Base-by-base conservation (phyloP, 1,140 invertebrate species). In the Potamilus streckersoni region DNA sequence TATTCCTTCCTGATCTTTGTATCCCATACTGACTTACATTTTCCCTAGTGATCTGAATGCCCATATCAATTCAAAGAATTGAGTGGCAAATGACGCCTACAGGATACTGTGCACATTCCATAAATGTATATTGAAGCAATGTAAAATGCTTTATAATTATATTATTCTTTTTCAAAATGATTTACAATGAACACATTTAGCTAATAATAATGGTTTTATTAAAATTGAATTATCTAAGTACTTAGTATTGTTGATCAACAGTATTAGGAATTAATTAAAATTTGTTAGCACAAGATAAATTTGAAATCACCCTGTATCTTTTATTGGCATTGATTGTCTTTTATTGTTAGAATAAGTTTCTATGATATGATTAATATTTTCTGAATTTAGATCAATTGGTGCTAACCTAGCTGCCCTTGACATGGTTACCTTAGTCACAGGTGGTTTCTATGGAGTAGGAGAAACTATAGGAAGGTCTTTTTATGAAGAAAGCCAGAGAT, bases 391-490 rank as follows among this genome's bases (percentile, higher is more conserved):
- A 64, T 81, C 80, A 20, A 83, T 90, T 76, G 89, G 89, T 17
- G 79, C 65, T 59, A 79, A 86, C 62, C 79, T 90, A 49, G 87
- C 89, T 8, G 76, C 82, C 63, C 74, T 89, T 23, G 74, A 80
- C 15, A 80, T 80, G 19, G 74, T 90, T 14, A 81, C 77, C 23
- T 38, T 90, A 60, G 83, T 87, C 16, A 90, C 89, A 19, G 86
- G 87, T 71, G 89, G 89, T 11, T 88, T 83, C 74, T 84, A 80
- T 78, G 89, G 89, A 6, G 83, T 85, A 31, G 83, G 83, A 58
- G 84, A 90, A 64, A 78, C 83, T 11, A 81, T 89, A 20, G 82
- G 59, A 70, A 79, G 70, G 74, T 74, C 59, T 80, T 90, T 80
- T 71, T 70, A 69, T 70, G 76, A 82, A 20, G 78, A 81, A 62